Conservation (phyloP, 2,113 vertebrate genomes). For the Ammodytes dubius region DNA sequence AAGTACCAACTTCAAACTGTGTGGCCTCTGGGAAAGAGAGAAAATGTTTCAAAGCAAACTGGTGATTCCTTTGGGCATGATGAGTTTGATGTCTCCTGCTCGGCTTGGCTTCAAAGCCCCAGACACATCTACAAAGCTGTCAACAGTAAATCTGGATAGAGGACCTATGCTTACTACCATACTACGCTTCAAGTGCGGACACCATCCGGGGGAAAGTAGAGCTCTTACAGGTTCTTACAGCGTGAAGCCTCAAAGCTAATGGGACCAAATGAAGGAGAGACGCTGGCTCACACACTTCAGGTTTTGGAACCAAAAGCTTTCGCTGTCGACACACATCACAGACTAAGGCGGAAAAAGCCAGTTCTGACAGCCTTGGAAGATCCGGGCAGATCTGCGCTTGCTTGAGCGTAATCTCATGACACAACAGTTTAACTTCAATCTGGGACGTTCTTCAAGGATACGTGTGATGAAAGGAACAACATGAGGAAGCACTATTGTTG, state of each 20-base stretch:
- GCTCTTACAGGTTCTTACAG: conserved; percentile 38
- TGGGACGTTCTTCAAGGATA: conserved; percentile 28
- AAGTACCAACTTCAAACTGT: conserved; percentile 50
- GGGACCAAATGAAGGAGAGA: conserved; percentile 59
- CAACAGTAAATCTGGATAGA: conserved; percentile 47
- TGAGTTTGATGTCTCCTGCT: conserved; percentile 55
- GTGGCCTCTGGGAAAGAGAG: conserved; percentile 28
- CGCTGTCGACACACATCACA: conserved; percentile 59
- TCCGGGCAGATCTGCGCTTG: conserved; percentile 61
- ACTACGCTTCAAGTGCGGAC: conserved; percentile 33
- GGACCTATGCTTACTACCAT: conserved; percentile 20
- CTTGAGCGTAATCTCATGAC: conserved; percentile 54
- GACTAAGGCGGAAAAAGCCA: conserved; percentile 12
- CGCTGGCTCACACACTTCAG: conserved; percentile 36
- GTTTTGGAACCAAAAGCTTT: conserved; percentile 49
- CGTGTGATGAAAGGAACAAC: conserved; percentile 50
- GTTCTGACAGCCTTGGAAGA: conserved; percentile 54
- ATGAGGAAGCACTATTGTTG: conserved; percentile 14
- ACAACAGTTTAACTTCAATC: conserved; percentile 64
- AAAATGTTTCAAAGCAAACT: conserved; percentile 45
- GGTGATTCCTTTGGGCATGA: conserved; percentile 57
- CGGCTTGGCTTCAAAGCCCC: conserved; percentile 53
- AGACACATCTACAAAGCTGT: conserved; percentile 32
- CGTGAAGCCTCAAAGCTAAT: conserved; percentile 53
- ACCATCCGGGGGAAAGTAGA: conserved; percentile 27